Evolutionary conservation across 2,888 invertebrate species (phyloP).

Genomic region (Mystacides longicornis): DNA sequence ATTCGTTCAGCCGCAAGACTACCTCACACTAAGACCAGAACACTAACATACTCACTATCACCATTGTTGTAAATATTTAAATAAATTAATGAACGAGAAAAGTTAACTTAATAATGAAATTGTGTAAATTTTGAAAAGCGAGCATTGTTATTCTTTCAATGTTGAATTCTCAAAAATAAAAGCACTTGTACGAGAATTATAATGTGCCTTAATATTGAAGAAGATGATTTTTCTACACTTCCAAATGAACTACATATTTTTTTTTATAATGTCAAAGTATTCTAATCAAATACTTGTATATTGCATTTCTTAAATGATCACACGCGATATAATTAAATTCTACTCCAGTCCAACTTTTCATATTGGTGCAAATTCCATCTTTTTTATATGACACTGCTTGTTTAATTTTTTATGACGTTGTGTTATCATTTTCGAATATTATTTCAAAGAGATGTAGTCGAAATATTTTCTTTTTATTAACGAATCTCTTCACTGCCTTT

Average conservation of each 20-base stretch:
- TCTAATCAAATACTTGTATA: background rate
- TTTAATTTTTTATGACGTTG: background rate
- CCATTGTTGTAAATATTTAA: no score
- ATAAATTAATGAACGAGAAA: no score
- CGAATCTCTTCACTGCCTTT: constrained; percentile 13
- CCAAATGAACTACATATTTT: no score
- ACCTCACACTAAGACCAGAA: constrained; percentile 48
- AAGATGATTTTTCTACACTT: no score
- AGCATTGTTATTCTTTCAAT: no score
- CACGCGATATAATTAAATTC: background rate
- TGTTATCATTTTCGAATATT: background rate
- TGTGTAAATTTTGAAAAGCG: no score
- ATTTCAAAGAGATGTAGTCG: background rate
- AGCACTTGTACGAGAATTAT: no score
- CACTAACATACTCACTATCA: constrained; percentile 13
- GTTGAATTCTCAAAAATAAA: no score
- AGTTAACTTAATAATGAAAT: no score
- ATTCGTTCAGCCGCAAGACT: constrained; percentile 78
- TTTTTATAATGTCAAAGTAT: background rate
- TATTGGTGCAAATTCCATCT: constrained; percentile 2
- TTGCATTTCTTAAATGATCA: background rate
- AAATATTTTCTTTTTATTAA: background rate
- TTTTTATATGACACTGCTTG: background rate
- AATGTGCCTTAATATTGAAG: no score
- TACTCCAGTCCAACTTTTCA: background rate